A percentile compares a stretch with the other conserved stretches of the same genome.
phyloP scores from a whole-genome alignment of 2,797 vertebrate genomes.

The Chelon labrosus region DNA sequence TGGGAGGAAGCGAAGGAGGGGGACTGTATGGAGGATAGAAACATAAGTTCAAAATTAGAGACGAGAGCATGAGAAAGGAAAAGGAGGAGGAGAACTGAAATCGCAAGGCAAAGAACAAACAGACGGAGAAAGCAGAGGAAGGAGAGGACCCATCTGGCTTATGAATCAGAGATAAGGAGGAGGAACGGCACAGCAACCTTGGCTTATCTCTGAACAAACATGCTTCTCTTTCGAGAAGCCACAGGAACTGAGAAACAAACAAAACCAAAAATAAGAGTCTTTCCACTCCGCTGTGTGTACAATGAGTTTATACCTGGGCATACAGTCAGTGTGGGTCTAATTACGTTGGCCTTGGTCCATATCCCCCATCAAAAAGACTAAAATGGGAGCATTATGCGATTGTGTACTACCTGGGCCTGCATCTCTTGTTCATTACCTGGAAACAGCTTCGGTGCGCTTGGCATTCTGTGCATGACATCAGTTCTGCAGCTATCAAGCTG shows the following conservation, averaged over 20 bases:
- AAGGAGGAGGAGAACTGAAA: conserved; percentile 36
- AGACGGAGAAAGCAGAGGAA: conserved; percentile 56
- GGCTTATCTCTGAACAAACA: conserved; percentile 80
- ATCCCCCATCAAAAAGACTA: conserved; percentile 57
- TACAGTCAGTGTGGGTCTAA: conserved; percentile 68
- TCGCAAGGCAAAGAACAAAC: conserved; percentile 44
- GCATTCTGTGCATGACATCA: conserved; percentile 54
- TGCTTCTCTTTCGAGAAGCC: conserved; percentile 64
- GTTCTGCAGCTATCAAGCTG: conserved; percentile 54
- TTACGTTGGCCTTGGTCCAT: conserved; percentile 76
- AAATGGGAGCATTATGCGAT: conserved; percentile 58
- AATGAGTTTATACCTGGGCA: conserved; percentile 58
- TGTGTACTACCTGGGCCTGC: conserved; percentile 54
- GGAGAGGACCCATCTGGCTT: conserved; percentile 73
- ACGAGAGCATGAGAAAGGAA: not conserved
- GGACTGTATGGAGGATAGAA: conserved; percentile 13
- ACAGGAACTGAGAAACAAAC: conserved; percentile 71
- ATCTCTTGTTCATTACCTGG: conserved; percentile 62
- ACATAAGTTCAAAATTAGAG: conserved; percentile 17
- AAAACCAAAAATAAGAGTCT: conserved; percentile 59
- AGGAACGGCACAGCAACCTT: conserved; percentile 65
- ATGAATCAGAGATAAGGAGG: conserved; percentile 75
- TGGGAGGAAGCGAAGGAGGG: not conserved
- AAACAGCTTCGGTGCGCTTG: conserved; percentile 51
- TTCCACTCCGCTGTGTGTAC: conserved; percentile 52